Evolutionary conservation across 2,797 vertebrate species (phyloP), one percentile per base, ranked within the genome.

Genomic region (Eospalax fontanierii): DNA sequence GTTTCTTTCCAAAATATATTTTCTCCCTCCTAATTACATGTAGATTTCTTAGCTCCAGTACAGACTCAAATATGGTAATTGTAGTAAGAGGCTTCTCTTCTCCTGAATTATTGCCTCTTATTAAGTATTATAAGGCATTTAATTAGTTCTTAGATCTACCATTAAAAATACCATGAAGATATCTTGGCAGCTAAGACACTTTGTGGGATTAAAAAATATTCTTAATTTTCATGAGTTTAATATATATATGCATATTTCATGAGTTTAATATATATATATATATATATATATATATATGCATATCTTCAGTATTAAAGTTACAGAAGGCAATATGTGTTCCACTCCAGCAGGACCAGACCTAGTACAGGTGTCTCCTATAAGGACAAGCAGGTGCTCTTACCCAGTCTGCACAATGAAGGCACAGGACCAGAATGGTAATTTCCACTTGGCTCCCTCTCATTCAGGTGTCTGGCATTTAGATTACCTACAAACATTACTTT

Each of bases 101-200:
- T 87, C 86, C 57, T 96, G 84, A 97, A 40, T 14, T 93, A 82
- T 88, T 95, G 40, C 22, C 24, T 97, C 21, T 35, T 97, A 92
- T 86, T 97, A 96, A 97, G 91, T 89, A 96, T 94, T 94, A 35
- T 26, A 95, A 81, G 38, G 33, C 22, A 96, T 90, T 96, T 88
- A 95, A 96, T 96, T 95, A 96, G 40, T 89, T 96, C 96, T 90
- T 35, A 59, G 57, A 15, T 95, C 87, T 94, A 74, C 12, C 30
- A 46, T 65, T 97, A 87, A 96, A 95, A 96, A 96, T 87, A 85
- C 78, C 63, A 63, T 70, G 97, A 91, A 88, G 22, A 33, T 88
- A 90, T 74, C 46, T 90, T 96, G 66, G 74, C 54, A 74, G 19
- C 19, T 54, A 81, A 94, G 43, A 54, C 76, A 88, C 79, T 89